Base-by-base conservation (phyloP, 2,113 vertebrate genomes). In the Cavia aperea region DNA sequence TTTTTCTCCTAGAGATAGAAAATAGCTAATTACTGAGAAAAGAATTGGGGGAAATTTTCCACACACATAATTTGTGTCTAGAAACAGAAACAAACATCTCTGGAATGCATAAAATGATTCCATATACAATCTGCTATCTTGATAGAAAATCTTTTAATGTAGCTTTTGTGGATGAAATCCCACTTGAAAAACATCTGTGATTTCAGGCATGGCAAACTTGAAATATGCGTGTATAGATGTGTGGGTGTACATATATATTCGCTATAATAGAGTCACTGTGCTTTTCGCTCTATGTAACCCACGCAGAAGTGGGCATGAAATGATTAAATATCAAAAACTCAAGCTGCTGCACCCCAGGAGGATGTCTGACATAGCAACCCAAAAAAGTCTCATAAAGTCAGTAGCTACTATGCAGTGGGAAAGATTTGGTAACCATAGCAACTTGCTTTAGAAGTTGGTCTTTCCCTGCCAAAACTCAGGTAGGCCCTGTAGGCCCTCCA, bases 401-500 rank as follows among this genome's bases (percentile, higher is more conserved):
- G 87, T 14, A 72, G 84, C 60, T 66, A 86, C 81, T 78, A 1
- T 66, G 83, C 75, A 24, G 39, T 4, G 51, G 75, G 89, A 70
- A 83, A 81, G 66, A 90, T 63, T 84, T 62, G 86, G 96, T 97
- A 96, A 95, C 96, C 91, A 96, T 96, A 89, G 96, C 94, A 96
- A 96, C 95, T 91, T 62, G 89, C 89, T 95, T 93, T 91, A 81
- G 89, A 96, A 93, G 92, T 91, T 95, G 70, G 85, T 88, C 95
- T 90, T 95, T 90, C 54, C n/a, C 46, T 93, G 96, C 89, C 94
- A 63, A 56, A 95, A 94, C 46, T 36, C 89, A 96, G 94, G 94
- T 95, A 58, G 89, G 81, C 89, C 54, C 51, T n/a, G 92, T 36
- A 81, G 89, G 92, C 49, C 90, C 83, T 90, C 92, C 79, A 39